Conservation (phyloP, 1,140 invertebrate species). For the Drosophila repleta region DNA sequence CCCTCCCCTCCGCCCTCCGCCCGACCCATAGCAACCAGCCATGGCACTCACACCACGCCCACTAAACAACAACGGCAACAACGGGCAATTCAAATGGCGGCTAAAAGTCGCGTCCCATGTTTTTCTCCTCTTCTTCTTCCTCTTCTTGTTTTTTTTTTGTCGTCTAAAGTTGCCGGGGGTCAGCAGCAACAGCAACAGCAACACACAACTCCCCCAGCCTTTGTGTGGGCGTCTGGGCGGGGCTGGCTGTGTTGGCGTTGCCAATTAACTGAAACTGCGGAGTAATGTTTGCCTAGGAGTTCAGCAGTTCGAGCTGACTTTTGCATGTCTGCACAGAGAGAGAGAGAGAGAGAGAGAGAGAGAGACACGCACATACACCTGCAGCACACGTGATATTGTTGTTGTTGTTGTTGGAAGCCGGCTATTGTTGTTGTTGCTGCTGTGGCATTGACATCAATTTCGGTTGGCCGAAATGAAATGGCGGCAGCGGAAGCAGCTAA, state of each 20-base stretch:
- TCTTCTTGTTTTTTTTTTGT: slow-evolving; percentile 17
- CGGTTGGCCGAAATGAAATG: slow-evolving; percentile 55
- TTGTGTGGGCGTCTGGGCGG: slow-evolving; percentile 17
- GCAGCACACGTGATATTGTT: slow-evolving; percentile 32
- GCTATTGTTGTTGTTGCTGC: slow-evolving; percentile 52
- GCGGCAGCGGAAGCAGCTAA: slow-evolving; percentile 40
- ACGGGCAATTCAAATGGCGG: slow-evolving; percentile 69
- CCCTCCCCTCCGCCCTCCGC: neutral
- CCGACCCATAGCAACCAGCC: neutral
- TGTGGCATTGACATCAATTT: slow-evolving; percentile 78
- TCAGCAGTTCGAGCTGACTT: slow-evolving; percentile 37
- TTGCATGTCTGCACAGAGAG: slow-evolving; percentile 32
- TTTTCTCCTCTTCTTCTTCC: slow-evolving; percentile 12
- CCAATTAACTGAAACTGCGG: slow-evolving; percentile 81
- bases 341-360: too few relatives aligned
- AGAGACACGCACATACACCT: slow-evolving; percentile 7
- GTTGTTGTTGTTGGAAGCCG: slow-evolving; percentile 37
- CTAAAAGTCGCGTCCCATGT: slow-evolving; percentile 76
- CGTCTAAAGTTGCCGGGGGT: slow-evolving; percentile 22
- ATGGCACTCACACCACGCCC: neutral
- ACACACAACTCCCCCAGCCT: slow-evolving; percentile 2
- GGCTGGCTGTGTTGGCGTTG: slow-evolving; percentile 49
- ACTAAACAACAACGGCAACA: neutral
- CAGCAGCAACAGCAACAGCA: neutral
- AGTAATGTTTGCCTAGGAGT: slow-evolving; percentile 65